Conservation (phyloP, 2,113 vertebrate species). For the Canis aureus region DNA sequence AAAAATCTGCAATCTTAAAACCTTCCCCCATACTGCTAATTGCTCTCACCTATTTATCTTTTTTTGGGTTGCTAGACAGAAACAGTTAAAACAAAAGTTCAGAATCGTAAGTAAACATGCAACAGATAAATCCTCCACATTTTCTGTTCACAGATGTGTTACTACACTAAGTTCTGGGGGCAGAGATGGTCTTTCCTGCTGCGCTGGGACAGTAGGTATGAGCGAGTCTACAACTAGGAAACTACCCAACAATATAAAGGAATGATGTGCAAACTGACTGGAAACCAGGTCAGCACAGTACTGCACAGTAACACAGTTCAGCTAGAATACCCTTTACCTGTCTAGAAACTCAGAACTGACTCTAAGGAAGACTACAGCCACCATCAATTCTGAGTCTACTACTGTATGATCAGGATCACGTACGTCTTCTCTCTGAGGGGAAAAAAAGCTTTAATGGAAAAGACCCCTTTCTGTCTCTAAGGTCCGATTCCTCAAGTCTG, state of each 20-base stretch:
- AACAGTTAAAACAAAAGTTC: neutral
- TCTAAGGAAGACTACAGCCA: neutral
- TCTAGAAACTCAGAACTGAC: neutral
- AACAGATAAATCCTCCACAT: neutral
- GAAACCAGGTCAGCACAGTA: slow-evolving; percentile 13
- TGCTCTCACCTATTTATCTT: neutral
- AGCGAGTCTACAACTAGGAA: neutral
- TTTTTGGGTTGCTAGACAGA: neutral
- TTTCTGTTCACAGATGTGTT: neutral
- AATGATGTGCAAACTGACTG: slow-evolving; percentile 12
- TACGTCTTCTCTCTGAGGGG: neutral
- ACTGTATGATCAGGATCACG: neutral
- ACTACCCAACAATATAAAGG: neutral
- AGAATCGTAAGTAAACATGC: neutral
- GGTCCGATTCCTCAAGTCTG: neutral
- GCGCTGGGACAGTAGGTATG: neutral
- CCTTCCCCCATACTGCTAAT: neutral
- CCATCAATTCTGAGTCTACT: neutral
- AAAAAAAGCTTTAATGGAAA: neutral
- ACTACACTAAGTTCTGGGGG: neutral
- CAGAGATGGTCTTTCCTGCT: neutral
- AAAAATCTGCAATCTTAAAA: neutral
- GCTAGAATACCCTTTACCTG: neutral
- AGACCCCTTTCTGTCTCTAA: neutral
- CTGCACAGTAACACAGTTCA: neutral